Percentiles rank a stretch among this genome's conserved stretches.
phyloP scores from a whole-genome alignment of 2,888 invertebrate genomes.

The Synergus umbraculus region DNA sequence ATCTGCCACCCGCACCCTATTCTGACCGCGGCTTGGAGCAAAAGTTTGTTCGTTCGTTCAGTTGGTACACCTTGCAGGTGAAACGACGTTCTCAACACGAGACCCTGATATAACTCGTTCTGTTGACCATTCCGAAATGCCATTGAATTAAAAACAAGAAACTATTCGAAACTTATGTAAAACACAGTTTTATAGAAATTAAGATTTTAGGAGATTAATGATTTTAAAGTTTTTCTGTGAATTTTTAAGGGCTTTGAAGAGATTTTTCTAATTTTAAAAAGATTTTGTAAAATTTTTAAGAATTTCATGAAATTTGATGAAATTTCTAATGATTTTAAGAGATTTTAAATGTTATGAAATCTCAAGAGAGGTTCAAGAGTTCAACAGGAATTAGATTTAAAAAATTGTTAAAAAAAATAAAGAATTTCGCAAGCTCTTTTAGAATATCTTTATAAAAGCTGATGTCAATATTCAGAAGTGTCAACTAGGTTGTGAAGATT shows the following conservation, averaged over 20 bases:
- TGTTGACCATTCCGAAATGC: constrained; percentile 36
- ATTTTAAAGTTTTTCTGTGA: too few species aligned
- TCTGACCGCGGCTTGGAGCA: constrained; percentile 70
- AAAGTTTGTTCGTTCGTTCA: constrained; percentile 67
- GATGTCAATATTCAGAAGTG: constrained; percentile 11
- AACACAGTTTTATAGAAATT: not conserved
- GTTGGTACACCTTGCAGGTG: constrained; percentile 70
- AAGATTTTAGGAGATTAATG: too few species aligned
- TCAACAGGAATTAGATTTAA: too few species aligned
- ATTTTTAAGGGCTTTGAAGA: too few species aligned
- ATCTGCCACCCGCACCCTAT: constrained; percentile 72
- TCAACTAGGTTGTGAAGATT: not conserved
- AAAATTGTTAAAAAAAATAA: too few species aligned
- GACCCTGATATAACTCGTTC: constrained; percentile 37
- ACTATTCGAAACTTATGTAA: not conserved
- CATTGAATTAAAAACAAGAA: not conserved
- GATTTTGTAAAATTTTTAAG: too few species aligned
- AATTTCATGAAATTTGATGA: too few species aligned
- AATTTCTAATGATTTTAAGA: too few species aligned
- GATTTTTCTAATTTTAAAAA: too few species aligned
- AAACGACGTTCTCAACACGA: constrained; percentile 60
- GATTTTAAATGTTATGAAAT: too few species aligned
- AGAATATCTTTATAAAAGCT: not conserved
- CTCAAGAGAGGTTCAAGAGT: too few species aligned
- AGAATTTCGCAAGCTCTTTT: too few species aligned